Base-by-base conservation (phyloP, 2,113 vertebrate species). In the Phoxinus phoxinus region DNA sequence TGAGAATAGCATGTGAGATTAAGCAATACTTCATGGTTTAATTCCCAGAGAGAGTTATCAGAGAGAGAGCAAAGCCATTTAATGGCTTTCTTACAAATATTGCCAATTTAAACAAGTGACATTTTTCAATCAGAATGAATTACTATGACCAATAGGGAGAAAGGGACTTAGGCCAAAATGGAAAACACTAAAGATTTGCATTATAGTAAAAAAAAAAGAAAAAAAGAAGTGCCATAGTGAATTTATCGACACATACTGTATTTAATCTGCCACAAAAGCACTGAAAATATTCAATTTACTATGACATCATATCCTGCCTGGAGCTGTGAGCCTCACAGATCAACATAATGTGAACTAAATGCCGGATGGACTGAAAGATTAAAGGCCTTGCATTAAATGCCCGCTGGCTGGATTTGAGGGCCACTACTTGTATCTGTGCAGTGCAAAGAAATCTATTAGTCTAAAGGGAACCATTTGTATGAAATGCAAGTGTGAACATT, bases 1-100 rank as follows among this genome's bases (percentile, higher is more conserved):
- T 91, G 90, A 93, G 91, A 91, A 93, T 90, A 91, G 90, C 92
- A 91, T 90, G 88, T 86, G 90, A 93, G 91, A 95, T 93, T 92
- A 93, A 90, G 88, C 89, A 89, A 86, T 91, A 89, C 90, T 89
- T 87, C 90, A 87, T 90, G 88, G 91, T 93, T 91, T 91, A 90
- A 93, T 88, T 89, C 92, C 90, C 88, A 87, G 90, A 72, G 37
- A 74, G 80, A 71, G 81, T 63, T 83, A 86, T 88, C 85, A 41
- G 37, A 86, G 77, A 59, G 71, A 46, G 71, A 79, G 27, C 27
- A 84, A 83, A 80, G 59, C 46, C 41, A 65, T 86, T 83, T 56
- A 86, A 86, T 81, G 67, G 58, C 65, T 83, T 83, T 59, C 72
- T 84, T 84, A 75, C 78, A 81, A 74, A 84, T 88, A 85, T 48